Conservation (phyloP, 2,797 vertebrate species). For the Furcifer pardalis region DNA sequence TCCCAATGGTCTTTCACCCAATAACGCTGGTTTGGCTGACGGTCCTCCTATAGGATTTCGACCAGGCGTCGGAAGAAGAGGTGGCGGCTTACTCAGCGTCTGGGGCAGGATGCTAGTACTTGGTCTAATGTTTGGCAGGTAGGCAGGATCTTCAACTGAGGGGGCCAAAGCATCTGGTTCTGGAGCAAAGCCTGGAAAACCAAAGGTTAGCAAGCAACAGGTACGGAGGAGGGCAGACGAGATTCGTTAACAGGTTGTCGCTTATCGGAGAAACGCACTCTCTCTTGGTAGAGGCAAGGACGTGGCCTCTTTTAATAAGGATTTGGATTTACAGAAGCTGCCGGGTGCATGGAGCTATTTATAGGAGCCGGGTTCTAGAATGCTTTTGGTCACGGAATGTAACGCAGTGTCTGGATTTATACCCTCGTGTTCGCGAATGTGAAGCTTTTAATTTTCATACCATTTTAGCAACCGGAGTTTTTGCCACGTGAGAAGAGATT, state of each 20-base stretch:
- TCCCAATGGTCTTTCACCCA: constrained; percentile 32
- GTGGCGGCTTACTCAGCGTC: constrained; percentile 73
- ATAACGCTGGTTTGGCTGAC: constrained; percentile 52
- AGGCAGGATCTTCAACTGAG: constrained; percentile 43
- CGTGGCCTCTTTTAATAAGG: neutral
- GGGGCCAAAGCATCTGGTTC: constrained; percentile 39
- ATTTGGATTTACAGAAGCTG: neutral
- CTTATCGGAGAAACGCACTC: neutral
- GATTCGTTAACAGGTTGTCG: neutral
- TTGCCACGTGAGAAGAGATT: neutral
- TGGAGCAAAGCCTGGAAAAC: constrained; percentile 48
- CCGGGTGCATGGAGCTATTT: neutral
- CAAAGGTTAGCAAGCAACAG: neutral
- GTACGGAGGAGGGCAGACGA: neutral
- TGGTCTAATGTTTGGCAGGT: constrained; percentile 44
- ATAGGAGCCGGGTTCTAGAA: neutral
- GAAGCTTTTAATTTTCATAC: neutral
- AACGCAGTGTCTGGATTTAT: neutral
- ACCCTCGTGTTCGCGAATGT: neutral
- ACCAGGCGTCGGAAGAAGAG: constrained; percentile 77
- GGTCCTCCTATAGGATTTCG: constrained; percentile 36
- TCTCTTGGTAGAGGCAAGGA: constrained; percentile 7
- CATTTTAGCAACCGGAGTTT: neutral
- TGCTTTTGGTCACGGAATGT: neutral
- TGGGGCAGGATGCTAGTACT: constrained; percentile 38